These are phyloP conservation scores for Chiridota heheva DNA, from an alignment of 35 echinoderm and acorn worm genomes.

Conservation along the genomic window DNA sequence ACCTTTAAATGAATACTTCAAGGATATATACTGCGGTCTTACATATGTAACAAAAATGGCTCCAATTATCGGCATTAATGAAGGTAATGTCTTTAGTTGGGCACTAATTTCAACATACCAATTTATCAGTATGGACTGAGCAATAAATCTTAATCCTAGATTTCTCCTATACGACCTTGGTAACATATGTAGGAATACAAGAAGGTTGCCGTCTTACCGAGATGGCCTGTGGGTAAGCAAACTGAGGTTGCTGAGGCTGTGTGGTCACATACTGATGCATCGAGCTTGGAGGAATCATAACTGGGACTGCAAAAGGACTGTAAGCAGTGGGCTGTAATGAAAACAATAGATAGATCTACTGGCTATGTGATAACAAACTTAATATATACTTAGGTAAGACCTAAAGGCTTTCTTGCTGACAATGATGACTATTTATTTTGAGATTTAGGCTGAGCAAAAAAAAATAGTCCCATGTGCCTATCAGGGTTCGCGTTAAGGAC, in stretches of 20 bases:
- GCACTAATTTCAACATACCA: conserved; percentile 14
- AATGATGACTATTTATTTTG: neutral
- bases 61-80: neutral
- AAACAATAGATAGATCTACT: neutral
- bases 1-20: too few species aligned
- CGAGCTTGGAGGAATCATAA: conserved; percentile 16
- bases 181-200: neutral
- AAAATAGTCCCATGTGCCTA: too few species aligned
- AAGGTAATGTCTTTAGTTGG: conserved; percentile 1
- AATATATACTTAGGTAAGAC: neutral
- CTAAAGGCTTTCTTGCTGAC: neutral
- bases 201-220: neutral
- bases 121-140: neutral
- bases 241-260: conserved; percentile 12
- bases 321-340: conserved; percentile 3
- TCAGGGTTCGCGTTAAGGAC: too few species aligned
- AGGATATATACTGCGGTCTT: too few species aligned
- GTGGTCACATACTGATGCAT: conserved; percentile 32
- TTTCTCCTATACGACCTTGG: neutral
- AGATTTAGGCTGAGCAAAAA: neutral
- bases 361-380: neutral
- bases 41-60: conserved; percentile 16
- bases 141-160: neutral
- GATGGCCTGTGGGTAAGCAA: conserved; percentile 20
- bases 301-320: conserved; percentile 18